Conservation (phyloP, 1,140 invertebrate genomes). For the Drosophila oshimai region DNA sequence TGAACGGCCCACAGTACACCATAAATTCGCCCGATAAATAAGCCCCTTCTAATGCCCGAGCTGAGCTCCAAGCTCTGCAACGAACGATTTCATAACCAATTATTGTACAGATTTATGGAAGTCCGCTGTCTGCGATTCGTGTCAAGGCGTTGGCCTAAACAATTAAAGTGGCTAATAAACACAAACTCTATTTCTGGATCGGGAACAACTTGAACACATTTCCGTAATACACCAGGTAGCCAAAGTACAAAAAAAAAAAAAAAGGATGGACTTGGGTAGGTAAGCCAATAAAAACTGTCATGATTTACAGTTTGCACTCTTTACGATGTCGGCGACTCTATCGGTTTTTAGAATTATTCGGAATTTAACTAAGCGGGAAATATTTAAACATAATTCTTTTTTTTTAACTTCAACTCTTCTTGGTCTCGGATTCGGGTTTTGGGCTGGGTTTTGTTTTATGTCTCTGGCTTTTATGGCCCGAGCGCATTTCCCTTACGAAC, state of each 20-base stretch:
- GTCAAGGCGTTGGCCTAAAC: constrained; percentile 21
- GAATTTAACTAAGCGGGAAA: constrained; percentile 75
- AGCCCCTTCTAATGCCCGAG: constrained; percentile 34
- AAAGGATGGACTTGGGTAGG: neutral
- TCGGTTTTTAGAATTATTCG: constrained; percentile 59
- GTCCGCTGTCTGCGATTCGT: constrained; percentile 16
- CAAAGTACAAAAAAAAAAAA: neutral
- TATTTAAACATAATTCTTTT: constrained; percentile 63
- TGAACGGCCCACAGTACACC: constrained; percentile 54
- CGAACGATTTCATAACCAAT: constrained; percentile 75
- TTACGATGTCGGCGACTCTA: constrained; percentile 65
- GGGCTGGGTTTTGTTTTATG: constrained; percentile 27
- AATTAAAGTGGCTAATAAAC: constrained; percentile 55
- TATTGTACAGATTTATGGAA: constrained; percentile 57
- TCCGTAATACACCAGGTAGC: constrained; percentile 37
- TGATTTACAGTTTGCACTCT: constrained; percentile 80
- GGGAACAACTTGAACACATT: constrained; percentile 16
- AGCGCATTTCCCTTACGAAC: constrained; percentile 53
- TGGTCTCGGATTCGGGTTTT: neutral
- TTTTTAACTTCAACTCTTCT: constrained; percentile 39
- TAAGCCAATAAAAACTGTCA: constrained; percentile 65
- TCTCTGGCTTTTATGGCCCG: constrained; percentile 56
- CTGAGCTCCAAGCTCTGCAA: constrained; percentile 38
- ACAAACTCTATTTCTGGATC: constrained; percentile 38
- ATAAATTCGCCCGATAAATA: constrained; percentile 70